Conservation (phyloP, 2,888 invertebrate genomes). For the Cheiracanthium punctorium region DNA sequence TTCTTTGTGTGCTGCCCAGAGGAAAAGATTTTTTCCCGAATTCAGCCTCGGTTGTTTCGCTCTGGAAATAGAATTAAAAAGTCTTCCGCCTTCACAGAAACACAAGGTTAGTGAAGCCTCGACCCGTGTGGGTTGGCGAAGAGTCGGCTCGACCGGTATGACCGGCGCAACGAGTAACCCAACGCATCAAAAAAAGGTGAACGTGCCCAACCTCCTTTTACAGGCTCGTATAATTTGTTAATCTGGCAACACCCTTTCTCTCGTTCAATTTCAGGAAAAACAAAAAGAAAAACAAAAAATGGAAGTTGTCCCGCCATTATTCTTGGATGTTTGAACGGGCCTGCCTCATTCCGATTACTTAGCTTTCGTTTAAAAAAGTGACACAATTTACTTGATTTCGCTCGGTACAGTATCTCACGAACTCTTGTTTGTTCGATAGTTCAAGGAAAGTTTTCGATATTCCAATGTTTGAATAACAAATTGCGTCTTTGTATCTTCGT, state of each 20-base stretch:
- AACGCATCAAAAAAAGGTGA: constrained; percentile 56
- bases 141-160: constrained; percentile 47
- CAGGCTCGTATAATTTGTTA: neutral
- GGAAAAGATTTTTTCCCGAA: neutral
- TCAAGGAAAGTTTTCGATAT: too few relatives aligned
- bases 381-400: too few relatives aligned
- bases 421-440: too few relatives aligned
- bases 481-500: too few relatives aligned
- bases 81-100: constrained; percentile 6
- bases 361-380: neutral
- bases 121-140: constrained; percentile 28
- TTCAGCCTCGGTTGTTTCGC: neutral
- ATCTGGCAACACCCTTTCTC: constrained; percentile 3
- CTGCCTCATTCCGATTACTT: neutral
- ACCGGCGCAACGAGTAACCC: constrained; percentile 55
- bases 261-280: neutral
- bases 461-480: too few relatives aligned
- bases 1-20: neutral
- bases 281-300: too few relatives aligned
- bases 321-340: neutral
- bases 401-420: too few relatives aligned
- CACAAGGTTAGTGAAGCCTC: constrained; percentile 56
- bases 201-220: constrained; percentile 32
- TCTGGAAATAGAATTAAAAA: constrained; percentile 6
- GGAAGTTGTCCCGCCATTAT: neutral